These are phyloP conservation scores for Hypothenemus hampei DNA, from an alignment of 1,140 invertebrate species.

Conservation along the genomic window DNA sequence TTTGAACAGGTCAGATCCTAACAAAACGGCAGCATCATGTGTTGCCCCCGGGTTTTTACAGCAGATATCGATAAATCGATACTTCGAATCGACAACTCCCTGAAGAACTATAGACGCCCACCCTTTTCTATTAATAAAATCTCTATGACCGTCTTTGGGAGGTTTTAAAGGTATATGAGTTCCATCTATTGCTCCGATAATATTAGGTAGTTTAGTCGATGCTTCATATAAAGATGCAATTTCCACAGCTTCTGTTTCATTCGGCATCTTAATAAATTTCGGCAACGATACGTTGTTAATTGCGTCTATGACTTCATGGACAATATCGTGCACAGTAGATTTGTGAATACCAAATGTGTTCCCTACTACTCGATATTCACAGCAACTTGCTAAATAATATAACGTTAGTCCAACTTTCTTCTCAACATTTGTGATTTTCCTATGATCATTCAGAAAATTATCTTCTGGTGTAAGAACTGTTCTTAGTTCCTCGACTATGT, in stretches of 20 bases:
- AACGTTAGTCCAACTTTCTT: conserved; percentile 28
- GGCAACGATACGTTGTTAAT: conserved; percentile 2
- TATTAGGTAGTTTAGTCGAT: not conserved
- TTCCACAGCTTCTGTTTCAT: not conserved
- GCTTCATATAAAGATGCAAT: not conserved
- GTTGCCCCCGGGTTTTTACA: not conserved
- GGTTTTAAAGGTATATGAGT: conserved; percentile 5
- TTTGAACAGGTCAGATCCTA: not conserved
- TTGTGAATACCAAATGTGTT: conserved; percentile 32
- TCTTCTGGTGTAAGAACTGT: too few relatives aligned
- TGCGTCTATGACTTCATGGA: conserved; percentile 13
- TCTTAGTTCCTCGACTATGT: too few relatives aligned
- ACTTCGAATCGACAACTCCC: not conserved
- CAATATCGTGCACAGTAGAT: conserved; percentile 20
- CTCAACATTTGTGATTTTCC: too few relatives aligned
- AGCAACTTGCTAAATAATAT: conserved; percentile 30
- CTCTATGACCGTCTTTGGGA: conserved; percentile 1
- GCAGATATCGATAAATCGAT: conserved; percentile 1
- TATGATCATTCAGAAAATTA: too few relatives aligned
- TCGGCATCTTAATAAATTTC: not conserved
- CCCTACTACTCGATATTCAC: conserved; percentile 30
- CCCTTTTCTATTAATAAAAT: conserved; percentile 1
- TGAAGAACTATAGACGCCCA: conserved; percentile 4
- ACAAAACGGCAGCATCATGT: conserved; percentile 4
- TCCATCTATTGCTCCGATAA: conserved; percentile 6